These are phyloP conservation scores for Dipodomys stephensi DNA, from an alignment of 2,113 vertebrate species.

Conservation along the genomic window DNA sequence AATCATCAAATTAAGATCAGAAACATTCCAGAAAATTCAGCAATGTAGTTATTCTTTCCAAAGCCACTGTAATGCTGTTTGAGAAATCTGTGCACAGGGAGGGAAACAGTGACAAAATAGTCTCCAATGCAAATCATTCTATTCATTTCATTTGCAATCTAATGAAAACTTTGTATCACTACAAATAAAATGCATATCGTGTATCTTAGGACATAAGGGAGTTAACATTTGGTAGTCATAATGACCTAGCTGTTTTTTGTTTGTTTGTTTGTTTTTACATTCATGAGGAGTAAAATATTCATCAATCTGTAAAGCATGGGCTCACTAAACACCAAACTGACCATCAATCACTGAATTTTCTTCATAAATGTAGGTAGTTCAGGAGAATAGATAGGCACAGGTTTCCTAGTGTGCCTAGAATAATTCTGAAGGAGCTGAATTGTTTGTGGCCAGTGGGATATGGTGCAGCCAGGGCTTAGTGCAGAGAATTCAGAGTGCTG, in stretches of 20 bases:
- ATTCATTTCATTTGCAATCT: constrained; percentile 14
- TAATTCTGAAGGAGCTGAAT: neutral
- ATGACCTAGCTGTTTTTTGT: neutral
- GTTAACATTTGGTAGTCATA: neutral
- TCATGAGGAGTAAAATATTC: neutral
- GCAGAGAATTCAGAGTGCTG: neutral
- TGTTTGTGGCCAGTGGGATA: fast-evolving
- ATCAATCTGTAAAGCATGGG: neutral
- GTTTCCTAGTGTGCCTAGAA: neutral
- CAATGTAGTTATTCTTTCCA: neutral
- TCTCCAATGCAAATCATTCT: neutral
- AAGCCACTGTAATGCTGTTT: neutral
- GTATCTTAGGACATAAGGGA: neutral
- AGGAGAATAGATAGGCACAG: neutral
- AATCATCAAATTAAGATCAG: neutral
- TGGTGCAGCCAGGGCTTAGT: neutral
- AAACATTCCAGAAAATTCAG: neutral
- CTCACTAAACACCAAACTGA: neutral
- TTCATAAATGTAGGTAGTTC: neutral
- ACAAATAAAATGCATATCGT: neutral
- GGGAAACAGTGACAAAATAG: neutral
- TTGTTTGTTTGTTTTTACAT: neutral
- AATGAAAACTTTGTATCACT: neutral
- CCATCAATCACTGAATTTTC: neutral
- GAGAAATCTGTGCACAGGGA: neutral